These are phyloP conservation scores for Noctua fimbriata DNA, from an alignment of 2,888 invertebrate species.

Conservation along the genomic window DNA sequence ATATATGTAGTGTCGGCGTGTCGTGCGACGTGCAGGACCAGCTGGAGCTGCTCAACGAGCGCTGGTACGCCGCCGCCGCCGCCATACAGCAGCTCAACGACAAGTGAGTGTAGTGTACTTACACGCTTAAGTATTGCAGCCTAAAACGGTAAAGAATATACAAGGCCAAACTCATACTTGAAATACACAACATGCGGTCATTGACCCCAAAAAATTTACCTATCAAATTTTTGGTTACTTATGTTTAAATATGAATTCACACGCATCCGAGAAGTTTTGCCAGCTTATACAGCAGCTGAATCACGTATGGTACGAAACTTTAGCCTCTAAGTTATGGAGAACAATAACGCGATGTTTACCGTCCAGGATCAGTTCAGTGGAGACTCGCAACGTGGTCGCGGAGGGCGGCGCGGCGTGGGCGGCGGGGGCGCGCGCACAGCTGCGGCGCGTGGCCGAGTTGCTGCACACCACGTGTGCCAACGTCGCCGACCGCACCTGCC, in stretches of 20 bases:
- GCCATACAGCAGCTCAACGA: conserved; percentile 13
- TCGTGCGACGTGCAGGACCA: conserved; percentile 81
- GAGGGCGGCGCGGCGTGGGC: conserved; percentile 51
- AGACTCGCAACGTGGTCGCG: conserved; percentile 60
- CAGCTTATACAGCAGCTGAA: not conserved
- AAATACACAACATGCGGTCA: no score
- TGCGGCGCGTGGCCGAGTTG: conserved; percentile 85
- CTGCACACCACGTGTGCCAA: conserved; percentile 90
- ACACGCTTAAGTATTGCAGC: no score
- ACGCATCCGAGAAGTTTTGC: no score
- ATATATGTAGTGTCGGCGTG: conserved; percentile 81
- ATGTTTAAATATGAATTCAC: not conserved
- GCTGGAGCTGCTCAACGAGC: conserved; percentile 25
- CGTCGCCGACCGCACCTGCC: conserved; percentile 91
- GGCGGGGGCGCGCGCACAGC: conserved; percentile 78
- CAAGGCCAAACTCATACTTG: no score
- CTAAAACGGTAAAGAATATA: no score
- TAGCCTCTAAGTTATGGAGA: not conserved
- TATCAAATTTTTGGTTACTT: no score
- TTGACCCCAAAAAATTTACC: no score
- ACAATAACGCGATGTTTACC: not conserved
- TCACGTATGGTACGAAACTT: not conserved
- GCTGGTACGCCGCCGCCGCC: not conserved
- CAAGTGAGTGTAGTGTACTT: not conserved
- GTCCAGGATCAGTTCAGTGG: conserved; percentile 29